Evolutionary conservation across 2,888 invertebrate species (phyloP).

Genomic region (Xanthorhoe designata): DNA sequence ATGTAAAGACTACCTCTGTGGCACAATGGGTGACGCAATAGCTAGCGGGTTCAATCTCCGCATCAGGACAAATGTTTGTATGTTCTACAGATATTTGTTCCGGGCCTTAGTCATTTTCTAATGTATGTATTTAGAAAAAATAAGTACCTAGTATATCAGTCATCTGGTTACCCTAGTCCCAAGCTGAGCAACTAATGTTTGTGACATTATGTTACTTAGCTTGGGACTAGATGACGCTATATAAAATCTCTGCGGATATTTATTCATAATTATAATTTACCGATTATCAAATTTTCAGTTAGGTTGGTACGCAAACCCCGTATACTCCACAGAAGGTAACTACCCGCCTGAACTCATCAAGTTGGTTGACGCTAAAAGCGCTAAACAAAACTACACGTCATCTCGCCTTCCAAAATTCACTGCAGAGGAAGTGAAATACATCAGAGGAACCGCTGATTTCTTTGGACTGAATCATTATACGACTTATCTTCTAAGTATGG

Average conservation of each 20-base stretch:
- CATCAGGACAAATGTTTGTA: too few relatives aligned
- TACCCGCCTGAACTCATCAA: constrained; percentile 84
- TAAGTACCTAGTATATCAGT: too few relatives aligned
- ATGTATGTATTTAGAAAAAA: too few relatives aligned
- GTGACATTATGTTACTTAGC: too few relatives aligned
- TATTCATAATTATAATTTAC: background rate
- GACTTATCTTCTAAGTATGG: constrained; percentile 76
- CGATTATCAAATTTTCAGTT: constrained; percentile 57
- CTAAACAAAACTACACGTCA: constrained; percentile 80
- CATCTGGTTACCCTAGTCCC: too few relatives aligned
- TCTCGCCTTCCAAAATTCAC: constrained; percentile 86
- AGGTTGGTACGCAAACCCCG: constrained; percentile 85
- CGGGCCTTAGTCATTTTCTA: too few relatives aligned
- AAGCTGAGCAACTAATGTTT: too few relatives aligned
- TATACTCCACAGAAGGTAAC: constrained; percentile 83
- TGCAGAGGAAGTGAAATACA: constrained; percentile 75
- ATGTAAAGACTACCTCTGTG: too few relatives aligned
- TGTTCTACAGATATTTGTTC: too few relatives aligned
- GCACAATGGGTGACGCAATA: too few relatives aligned
- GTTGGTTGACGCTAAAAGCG: constrained; percentile 82
- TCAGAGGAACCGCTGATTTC: constrained; percentile 79
- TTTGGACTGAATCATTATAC: constrained; percentile 83
- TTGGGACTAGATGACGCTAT: too few relatives aligned
- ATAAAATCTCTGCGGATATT: background rate
- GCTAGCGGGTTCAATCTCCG: too few relatives aligned